Conservation (phyloP, 2,797 vertebrate species). For the Sebastes variabilis region DNA sequence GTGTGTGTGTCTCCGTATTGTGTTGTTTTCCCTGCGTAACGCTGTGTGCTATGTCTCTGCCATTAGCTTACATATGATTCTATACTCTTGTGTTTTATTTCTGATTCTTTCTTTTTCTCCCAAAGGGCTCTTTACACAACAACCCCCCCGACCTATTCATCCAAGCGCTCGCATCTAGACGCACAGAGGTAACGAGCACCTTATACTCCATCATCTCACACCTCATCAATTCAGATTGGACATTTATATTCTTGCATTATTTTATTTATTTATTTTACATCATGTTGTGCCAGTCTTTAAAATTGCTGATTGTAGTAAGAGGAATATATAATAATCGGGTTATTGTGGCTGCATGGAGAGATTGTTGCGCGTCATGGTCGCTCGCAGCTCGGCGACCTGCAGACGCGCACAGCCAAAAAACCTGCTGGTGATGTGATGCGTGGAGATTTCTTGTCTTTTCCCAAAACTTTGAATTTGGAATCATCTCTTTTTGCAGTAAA, state of each 20-base stretch:
- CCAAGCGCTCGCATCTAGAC: slow-evolving; percentile 61
- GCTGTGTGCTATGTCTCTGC: slow-evolving; percentile 37
- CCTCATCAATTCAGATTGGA: slow-evolving; percentile 19
- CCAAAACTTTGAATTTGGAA: slow-evolving; percentile 66
- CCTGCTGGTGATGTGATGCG: slow-evolving; percentile 32
- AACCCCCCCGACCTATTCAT: slow-evolving; percentile 36
- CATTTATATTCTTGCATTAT: slow-evolving; percentile 12
- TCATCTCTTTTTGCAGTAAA: slow-evolving; percentile 4
- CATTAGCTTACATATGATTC: slow-evolving; percentile 35
- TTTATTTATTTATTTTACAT: not conserved
- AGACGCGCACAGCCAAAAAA: slow-evolving; percentile 61
- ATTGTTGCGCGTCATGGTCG: slow-evolving; percentile 65
- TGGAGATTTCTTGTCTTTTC: slow-evolving; percentile 48
- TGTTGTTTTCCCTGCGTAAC: slow-evolving; percentile 45
- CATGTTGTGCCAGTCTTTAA: slow-evolving; percentile 1
- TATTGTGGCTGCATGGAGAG: slow-evolving; percentile 18
- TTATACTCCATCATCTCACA: slow-evolving; percentile 45
- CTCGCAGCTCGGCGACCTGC: slow-evolving; percentile 59
- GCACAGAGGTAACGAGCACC: slow-evolving; percentile 73
- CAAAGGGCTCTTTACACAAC: slow-evolving; percentile 59
- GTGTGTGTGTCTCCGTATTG: not conserved
- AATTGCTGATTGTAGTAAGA: slow-evolving; percentile 9
- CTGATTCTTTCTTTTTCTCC: slow-evolving; percentile 32
- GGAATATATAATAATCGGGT: not conserved
- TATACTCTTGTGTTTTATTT: slow-evolving; percentile 48